A percentile compares a stretch with the other conserved stretches of the same genome.
Evolutionary conservation across 2,888 invertebrate species (phyloP).

Genomic region (Arrhopalites spinosus): DNA sequence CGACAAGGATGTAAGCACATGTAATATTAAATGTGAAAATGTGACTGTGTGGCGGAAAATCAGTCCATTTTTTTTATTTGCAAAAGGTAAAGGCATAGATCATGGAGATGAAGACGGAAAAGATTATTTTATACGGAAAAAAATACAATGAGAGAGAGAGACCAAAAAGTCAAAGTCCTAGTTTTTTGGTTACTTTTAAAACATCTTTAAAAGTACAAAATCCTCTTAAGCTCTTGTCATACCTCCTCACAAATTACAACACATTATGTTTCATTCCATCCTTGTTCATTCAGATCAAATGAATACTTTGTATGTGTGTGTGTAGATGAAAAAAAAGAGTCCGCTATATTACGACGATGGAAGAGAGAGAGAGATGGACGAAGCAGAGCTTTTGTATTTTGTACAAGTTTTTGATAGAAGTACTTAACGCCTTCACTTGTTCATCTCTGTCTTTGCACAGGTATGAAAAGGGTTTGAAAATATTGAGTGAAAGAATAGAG

Average conservation of each 20-base stretch:
- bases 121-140: no score
- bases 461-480: neutral
- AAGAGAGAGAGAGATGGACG: neutral
- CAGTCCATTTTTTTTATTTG: no score
- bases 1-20: no score
- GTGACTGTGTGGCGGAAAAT: no score
- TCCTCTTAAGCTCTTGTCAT: slow-evolving; percentile 19
- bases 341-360: neutral
- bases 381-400: slow-evolving; percentile 1
- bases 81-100: no score
- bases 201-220: slow-evolving; percentile 9
- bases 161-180: no score
- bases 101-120: no score
- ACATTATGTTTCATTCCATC: slow-evolving; percentile 16
- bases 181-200: no score
- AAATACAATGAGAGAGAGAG: no score
- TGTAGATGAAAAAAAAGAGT: slow-evolving; percentile 2
- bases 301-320: slow-evolving; percentile 4
- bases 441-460: neutral
- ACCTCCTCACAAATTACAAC: slow-evolving; percentile 17
- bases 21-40: no score
- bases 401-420: slow-evolving; percentile 8
- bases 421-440: neutral
- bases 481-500: slow-evolving; percentile 7
- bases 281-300: slow-evolving; percentile 9